A percentile compares a stretch with the other conserved stretches of the same genome.
Evolutionary conservation across 2,113 vertebrate species (phyloP).

Genomic region (Phycodurus eques): DNA sequence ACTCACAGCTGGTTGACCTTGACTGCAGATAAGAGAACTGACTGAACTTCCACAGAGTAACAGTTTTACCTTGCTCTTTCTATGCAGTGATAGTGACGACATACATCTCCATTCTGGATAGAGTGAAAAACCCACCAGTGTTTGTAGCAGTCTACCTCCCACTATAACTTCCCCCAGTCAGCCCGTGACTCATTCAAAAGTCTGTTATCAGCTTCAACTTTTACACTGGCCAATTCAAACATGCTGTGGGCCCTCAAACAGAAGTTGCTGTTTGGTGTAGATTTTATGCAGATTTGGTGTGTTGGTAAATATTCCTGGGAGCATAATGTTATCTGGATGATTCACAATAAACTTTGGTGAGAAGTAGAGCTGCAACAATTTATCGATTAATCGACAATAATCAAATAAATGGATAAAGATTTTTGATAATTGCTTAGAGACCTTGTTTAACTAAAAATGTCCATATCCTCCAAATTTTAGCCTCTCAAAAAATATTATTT

Average conservation of each 20-base stretch:
- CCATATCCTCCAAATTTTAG: too few relatives aligned
- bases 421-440: too few relatives aligned
- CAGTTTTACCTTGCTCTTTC: neutral
- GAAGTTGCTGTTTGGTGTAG: neutral
- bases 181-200: neutral
- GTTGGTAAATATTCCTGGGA: neutral
- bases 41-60: constrained; percentile 2
- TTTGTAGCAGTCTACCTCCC: constrained; percentile 11
- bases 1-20: neutral
- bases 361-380: too few relatives aligned
- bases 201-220: neutral
- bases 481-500: too few relatives aligned
- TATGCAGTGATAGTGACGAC: neutral
- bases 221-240: neutral
- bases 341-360: neutral
- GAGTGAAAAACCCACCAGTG: neutral
- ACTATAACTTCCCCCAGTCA: constrained; percentile 47
- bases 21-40: constrained; percentile 12
- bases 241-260: neutral
- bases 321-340: neutral
- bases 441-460: too few relatives aligned
- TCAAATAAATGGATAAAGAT: too few relatives aligned
- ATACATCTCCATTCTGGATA: neutral
- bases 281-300: neutral
- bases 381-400: too few relatives aligned